Evolutionary conservation across 2,113 vertebrate genomes (phyloP).

Genomic region (Hoplias malabaricus): DNA sequence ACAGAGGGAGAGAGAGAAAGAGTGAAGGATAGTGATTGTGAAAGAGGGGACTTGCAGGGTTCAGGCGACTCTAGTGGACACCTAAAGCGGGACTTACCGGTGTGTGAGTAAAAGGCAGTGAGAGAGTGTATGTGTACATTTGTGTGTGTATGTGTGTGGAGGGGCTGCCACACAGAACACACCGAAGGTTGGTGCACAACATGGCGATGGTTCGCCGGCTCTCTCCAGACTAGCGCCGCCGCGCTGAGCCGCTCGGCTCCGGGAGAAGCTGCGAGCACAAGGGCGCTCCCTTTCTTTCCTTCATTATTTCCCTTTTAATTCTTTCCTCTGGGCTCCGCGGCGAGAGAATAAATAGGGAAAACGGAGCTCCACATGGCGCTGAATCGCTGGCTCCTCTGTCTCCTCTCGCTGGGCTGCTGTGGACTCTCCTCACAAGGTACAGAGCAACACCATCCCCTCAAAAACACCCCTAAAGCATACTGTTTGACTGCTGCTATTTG

Average conservation of each 20-base stretch:
- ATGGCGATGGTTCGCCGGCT: slow-evolving; percentile 80
- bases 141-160: slow-evolving; percentile 30
- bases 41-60: slow-evolving; percentile 53
- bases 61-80: slow-evolving; percentile 64
- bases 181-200: slow-evolving; percentile 73
- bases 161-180: slow-evolving; percentile 61
- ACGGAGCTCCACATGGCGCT: slow-evolving; percentile 80
- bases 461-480: not conserved
- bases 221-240: slow-evolving; percentile 62
- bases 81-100: slow-evolving; percentile 56
- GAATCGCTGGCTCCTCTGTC: slow-evolving; percentile 72
- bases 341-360: slow-evolving; percentile 47
- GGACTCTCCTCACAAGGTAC: slow-evolving; percentile 75
- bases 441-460: not conserved
- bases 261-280: slow-evolving; percentile 44
- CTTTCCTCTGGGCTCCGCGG: slow-evolving; percentile 61
- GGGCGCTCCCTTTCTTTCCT: too few relatives aligned
- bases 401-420: slow-evolving; percentile 70
- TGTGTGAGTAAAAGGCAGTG: slow-evolving; percentile 21
- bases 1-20: not conserved
- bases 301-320: too few relatives aligned
- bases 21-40: too few relatives aligned
- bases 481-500: slow-evolving; percentile 27
- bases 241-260: slow-evolving; percentile 44
- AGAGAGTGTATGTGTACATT: not conserved